Percentiles rank a stretch among this genome's conserved stretches.
These are phyloP conservation scores for Dryobota labecula DNA, from an alignment of 2,888 invertebrate genomes.

Conservation along the genomic window DNA sequence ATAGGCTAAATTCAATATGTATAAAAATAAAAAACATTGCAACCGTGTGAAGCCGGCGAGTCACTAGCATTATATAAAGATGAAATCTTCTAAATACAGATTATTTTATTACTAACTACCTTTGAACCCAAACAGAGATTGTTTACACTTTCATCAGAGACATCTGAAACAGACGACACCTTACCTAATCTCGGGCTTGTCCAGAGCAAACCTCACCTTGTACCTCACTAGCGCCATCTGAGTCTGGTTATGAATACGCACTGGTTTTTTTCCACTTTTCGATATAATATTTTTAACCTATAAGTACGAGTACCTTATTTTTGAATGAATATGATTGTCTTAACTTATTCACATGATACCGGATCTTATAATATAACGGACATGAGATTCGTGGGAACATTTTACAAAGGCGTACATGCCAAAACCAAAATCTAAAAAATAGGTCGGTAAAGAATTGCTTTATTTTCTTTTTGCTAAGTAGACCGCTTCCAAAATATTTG, in stretches of 20 bases:
- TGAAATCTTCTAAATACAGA: background rate
- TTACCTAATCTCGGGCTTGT: background rate
- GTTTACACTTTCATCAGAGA: background rate
- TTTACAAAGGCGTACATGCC: slow-evolving; percentile 6
- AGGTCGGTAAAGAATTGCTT: background rate
- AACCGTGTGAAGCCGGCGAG: no score
- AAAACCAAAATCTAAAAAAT: background rate
- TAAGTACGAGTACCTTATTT: slow-evolving; percentile 24
- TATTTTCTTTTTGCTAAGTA: background rate
- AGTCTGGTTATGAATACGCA: background rate
- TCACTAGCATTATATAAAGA: no score
- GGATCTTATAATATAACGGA: slow-evolving; percentile 23
- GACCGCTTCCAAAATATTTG: background rate
- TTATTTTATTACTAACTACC: background rate
- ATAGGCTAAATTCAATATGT: no score
- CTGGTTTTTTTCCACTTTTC: background rate
- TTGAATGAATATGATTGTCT: slow-evolving; percentile 14
- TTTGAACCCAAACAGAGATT: background rate
- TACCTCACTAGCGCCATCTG: background rate
- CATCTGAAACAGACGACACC: background rate
- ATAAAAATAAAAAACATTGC: no score
- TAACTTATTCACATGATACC: slow-evolving; percentile 33
- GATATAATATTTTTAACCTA: slow-evolving; percentile 8
- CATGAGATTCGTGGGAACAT: slow-evolving; percentile 35
- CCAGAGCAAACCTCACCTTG: no score